Evolutionary conservation across 2,113 vertebrate genomes (phyloP).

Genomic region (Orycteropus afer): DNA sequence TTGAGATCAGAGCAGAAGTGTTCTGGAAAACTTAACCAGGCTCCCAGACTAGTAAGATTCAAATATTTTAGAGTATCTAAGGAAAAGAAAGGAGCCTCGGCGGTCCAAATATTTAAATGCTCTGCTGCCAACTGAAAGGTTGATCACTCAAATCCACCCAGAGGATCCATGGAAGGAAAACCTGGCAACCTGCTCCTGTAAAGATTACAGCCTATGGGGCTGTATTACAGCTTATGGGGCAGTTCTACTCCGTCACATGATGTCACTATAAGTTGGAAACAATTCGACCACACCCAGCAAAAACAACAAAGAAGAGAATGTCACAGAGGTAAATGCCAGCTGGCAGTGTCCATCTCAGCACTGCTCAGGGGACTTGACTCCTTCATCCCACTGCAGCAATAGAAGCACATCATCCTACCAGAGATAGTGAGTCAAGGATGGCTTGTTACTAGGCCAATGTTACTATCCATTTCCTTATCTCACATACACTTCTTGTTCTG

Average conservation of each 20-base stretch:
- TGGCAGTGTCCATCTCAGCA: not conserved
- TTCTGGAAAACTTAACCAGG: not conserved
- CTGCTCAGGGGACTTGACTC: not conserved
- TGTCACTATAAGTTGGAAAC: not conserved
- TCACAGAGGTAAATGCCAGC: not conserved
- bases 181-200: not conserved
- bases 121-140: too few relatives aligned
- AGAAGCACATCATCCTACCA: not conserved
- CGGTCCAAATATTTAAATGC: not conserved
- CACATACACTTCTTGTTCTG: not conserved
- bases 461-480: not conserved
- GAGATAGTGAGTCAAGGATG: not conserved
- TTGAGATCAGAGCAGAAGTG: not conserved
- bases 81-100: not conserved
- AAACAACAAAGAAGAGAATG: not conserved
- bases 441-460: not conserved
- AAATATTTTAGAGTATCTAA: not conserved
- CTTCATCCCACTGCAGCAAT: not conserved
- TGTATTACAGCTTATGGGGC: not conserved
- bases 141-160: not conserved
- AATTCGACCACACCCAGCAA: not conserved
- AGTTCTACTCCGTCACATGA: not conserved
- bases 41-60: not conserved
- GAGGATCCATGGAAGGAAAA: not conserved
- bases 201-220: not conserved